Evolutionary conservation across 2,113 vertebrate species (phyloP).

Genomic region (Calidris pugnax): DNA sequence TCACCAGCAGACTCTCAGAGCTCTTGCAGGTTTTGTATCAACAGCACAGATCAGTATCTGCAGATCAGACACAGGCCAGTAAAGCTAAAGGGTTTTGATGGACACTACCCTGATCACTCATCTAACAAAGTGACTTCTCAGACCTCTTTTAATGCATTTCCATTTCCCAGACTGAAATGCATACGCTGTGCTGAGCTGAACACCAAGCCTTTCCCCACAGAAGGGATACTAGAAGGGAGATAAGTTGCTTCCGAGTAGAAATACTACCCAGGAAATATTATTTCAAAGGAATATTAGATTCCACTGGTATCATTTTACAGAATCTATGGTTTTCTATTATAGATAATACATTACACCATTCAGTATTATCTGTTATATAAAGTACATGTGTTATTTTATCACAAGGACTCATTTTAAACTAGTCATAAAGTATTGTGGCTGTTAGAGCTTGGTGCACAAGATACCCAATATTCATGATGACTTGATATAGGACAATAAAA

Average conservation of each 20-base stretch:
- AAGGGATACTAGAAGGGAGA: not conserved
- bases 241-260: not conserved
- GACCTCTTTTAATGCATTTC: not conserved
- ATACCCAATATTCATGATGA: not conserved
- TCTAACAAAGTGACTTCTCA: not conserved
- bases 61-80: not conserved
- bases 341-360: not conserved
- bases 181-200: not conserved
- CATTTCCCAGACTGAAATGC: not conserved
- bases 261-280: conserved; percentile 9
- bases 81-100: not conserved
- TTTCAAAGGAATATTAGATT: conserved; percentile 26
- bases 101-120: not conserved
- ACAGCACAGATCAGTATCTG: not conserved
- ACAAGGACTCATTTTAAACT: conserved; percentile 3
- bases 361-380: conserved; percentile 2
- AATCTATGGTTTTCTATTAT: conserved; percentile 5
- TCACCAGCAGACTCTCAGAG: not conserved
- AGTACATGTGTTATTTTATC: conserved; percentile 27
- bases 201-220: not conserved
- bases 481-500: not conserved
- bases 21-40: not conserved
- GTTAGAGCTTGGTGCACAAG: not conserved
- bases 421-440: not conserved
- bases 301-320: not conserved